Percentiles rank a stretch among this genome's conserved stretches.
Evolutionary conservation across 2,113 vertebrate species (phyloP).

Genomic region (Phocoena phocoena): DNA sequence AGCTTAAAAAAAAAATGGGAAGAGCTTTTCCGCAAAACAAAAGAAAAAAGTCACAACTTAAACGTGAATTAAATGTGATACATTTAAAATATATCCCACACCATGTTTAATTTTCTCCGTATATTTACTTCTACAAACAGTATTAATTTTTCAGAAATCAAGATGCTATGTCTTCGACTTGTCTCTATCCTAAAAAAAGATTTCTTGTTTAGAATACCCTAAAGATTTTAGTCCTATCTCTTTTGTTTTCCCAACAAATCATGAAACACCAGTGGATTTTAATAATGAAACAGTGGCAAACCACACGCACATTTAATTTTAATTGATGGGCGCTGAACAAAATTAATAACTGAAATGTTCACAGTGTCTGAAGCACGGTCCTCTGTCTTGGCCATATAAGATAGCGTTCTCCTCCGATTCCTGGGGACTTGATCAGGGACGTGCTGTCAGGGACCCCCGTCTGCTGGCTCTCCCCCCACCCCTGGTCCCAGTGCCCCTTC

Average conservation of each 20-base stretch:
- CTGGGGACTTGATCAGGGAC: not conserved
- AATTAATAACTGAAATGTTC: not conserved
- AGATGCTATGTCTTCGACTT: rapidly evolving
- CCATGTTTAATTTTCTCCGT: not conserved
- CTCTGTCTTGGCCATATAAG: not conserved
- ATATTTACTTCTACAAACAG: no score
- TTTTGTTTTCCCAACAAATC: not conserved
- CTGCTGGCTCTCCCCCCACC: rapidly evolving
- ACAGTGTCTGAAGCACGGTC: rapidly evolving
- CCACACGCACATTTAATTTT: not conserved
- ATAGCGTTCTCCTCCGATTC: rapidly evolving
- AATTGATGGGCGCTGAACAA: not conserved
- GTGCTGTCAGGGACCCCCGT: rapidly evolving
- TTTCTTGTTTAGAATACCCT: not conserved
- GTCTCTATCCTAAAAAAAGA: not conserved
- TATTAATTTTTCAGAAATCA: not conserved
- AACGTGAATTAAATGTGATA: not conserved
- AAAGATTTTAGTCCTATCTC: rapidly evolving
- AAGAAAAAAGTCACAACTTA: not conserved
- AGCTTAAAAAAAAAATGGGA: not conserved
- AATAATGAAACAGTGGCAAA: not conserved
- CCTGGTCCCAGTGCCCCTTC: not conserved
- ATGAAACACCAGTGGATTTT: not conserved
- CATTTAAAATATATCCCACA: rapidly evolving
- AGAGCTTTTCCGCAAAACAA: not conserved